These are phyloP conservation scores for Marasmarcha lunaedactyla DNA, from an alignment of 2,888 invertebrate species.

Conservation along the genomic window DNA sequence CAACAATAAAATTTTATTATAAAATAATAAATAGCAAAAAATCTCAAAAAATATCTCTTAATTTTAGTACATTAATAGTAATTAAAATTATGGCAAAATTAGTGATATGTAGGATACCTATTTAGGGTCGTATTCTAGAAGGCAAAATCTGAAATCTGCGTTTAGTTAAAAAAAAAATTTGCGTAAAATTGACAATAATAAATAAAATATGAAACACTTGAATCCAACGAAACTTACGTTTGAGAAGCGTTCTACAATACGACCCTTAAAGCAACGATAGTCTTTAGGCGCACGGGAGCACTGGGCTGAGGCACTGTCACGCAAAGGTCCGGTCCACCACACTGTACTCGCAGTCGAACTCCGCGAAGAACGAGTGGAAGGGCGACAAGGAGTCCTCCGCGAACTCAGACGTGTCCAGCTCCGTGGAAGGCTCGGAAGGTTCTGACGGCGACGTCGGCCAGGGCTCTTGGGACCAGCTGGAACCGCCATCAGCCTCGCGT, in stretches of 20 bases:
- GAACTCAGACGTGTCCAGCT: slow-evolving; percentile 59
- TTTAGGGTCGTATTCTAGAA: slow-evolving; percentile 21
- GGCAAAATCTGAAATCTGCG: too few species aligned
- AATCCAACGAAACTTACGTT: too few species aligned
- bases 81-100: slow-evolving; percentile 56
- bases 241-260: too few species aligned
- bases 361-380: slow-evolving; percentile 67
- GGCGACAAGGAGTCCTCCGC: slow-evolving; percentile 70
- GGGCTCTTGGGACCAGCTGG: slow-evolving; percentile 33
- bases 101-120: slow-evolving; percentile 44
- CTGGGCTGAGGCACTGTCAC: slow-evolving; percentile 51
- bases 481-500: slow-evolving; percentile 40
- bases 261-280: too few species aligned
- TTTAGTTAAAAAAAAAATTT: too few species aligned
- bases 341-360: slow-evolving; percentile 56
- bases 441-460: slow-evolving; percentile 62
- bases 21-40: slow-evolving; percentile 34
- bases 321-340: slow-evolving; percentile 53
- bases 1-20: slow-evolving; percentile 60
- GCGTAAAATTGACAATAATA: too few species aligned
- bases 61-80: slow-evolving; percentile 42
- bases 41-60: slow-evolving; percentile 46
- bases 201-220: too few species aligned
- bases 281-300: slow-evolving; percentile 13
- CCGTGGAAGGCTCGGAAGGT: slow-evolving; percentile 61